Percentiles rank a stretch among this genome's conserved stretches.
phyloP scores from a whole-genome alignment of 2,888 invertebrate species.

The Psylliodes chrysocephalus region DNA sequence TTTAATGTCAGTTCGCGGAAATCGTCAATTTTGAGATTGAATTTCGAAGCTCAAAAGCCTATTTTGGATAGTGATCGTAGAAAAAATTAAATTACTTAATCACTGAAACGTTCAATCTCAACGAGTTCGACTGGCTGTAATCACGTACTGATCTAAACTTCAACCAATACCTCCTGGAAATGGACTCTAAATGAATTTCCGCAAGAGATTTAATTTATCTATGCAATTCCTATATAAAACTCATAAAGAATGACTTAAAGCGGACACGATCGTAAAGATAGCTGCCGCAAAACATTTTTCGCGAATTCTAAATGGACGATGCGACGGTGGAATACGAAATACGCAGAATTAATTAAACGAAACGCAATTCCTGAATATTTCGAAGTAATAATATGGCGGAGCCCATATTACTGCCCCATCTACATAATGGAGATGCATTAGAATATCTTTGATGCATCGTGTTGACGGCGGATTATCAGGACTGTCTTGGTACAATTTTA shows the following conservation, averaged over 20 bases:
- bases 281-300: slow-evolving; percentile 25
- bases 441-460: slow-evolving; percentile 23
- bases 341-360: slow-evolving; percentile 32
- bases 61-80: no score
- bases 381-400: slow-evolving; percentile 31
- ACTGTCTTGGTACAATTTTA: background rate
- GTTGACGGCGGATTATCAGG: background rate
- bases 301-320: slow-evolving; percentile 15
- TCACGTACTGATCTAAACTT: no score
- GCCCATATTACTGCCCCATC: slow-evolving; percentile 26
- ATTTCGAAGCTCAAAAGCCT: no score
- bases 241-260: slow-evolving; percentile 24
- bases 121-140: no score
- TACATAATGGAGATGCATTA: slow-evolving; percentile 30
- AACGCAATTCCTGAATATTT: slow-evolving; percentile 31
- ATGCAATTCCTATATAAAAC: background rate
- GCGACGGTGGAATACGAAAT: slow-evolving; percentile 24
- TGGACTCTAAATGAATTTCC: no score
- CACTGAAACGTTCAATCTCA: no score
- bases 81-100: no score
- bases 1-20: no score
- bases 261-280: slow-evolving; percentile 9
- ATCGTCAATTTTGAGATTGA: no score
- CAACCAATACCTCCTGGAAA: no score
- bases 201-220: slow-evolving; percentile 1